A percentile compares a stretch with the other conserved stretches of the same genome.
Evolutionary conservation across 64 coral and sea anemone species (phyloP).

Genomic region (Montipora efflorescens): DNA sequence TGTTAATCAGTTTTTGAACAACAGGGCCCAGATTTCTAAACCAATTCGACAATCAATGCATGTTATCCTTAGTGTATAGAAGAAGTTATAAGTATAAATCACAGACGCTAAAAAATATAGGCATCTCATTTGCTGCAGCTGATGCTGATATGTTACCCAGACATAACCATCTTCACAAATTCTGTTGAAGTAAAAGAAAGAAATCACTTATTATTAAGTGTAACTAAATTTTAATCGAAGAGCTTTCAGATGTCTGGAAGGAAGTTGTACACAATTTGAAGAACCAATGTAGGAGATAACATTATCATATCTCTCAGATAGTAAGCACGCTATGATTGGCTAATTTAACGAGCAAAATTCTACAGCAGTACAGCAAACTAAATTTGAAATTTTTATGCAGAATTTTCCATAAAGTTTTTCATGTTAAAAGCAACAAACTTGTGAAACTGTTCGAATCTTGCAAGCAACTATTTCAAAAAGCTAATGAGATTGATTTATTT

Average conservation of each 20-base stretch:
- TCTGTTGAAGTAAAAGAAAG: slow-evolving; percentile 43
- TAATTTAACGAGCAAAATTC: no score
- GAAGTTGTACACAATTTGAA: no score
- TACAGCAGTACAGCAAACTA: no score
- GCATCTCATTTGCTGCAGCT: not conserved
- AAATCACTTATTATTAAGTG: not conserved
- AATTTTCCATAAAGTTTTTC: no score
- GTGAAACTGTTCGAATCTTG: no score
- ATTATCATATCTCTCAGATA: no score
- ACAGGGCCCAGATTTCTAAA: not conserved
- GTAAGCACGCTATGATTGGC: no score
- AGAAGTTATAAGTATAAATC: not conserved
- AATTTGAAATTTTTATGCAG: no score
- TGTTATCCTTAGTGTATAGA: not conserved
- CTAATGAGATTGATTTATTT: no score
- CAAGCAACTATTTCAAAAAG: no score
- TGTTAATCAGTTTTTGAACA: not conserved
- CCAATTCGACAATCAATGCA: not conserved
- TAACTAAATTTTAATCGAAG: not conserved
- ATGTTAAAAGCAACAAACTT: no score
- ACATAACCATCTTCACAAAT: slow-evolving; percentile 90
- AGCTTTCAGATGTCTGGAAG: not conserved
- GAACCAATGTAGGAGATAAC: no score
- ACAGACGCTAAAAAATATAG: not conserved
- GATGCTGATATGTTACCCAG: slow-evolving; percentile 43